Percentiles rank a stretch among this genome's conserved stretches.
These are phyloP conservation scores for Galeopterus variegatus DNA, from an alignment of 2,113 vertebrate genomes.

Conservation along the genomic window DNA sequence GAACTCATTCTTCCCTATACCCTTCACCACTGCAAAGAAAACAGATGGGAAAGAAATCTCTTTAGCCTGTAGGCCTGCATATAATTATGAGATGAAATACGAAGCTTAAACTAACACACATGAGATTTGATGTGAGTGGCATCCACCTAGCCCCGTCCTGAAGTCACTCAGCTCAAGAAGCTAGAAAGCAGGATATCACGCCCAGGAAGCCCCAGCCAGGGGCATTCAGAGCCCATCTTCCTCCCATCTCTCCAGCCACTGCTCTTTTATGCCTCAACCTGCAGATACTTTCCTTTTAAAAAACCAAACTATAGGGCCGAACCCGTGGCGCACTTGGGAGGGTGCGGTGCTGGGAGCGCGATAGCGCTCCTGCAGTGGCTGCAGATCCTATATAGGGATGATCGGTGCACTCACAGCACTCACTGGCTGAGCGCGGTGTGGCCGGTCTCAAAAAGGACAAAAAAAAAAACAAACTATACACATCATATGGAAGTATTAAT, in stretches of 20 bases:
- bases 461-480: background rate
- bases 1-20: conserved; percentile 10
- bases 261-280: background rate
- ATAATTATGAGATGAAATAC: background rate
- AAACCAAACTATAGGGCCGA: background rate
- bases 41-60: background rate
- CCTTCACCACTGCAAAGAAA: conserved; percentile 35
- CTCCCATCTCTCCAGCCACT: background rate
- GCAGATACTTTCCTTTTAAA: background rate
- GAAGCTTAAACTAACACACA: background rate
- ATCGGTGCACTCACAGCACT: too few species aligned
- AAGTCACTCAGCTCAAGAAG: background rate
- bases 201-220: background rate
- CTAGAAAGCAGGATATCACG: conserved; percentile 15
- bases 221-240: background rate
- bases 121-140: background rate
- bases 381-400: too few species aligned
- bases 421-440: too few species aligned
- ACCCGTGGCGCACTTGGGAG: too few species aligned
- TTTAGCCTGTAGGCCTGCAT: background rate
- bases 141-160: background rate
- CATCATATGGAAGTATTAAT: background rate
- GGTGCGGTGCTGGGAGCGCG: too few species aligned
- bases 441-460: too few species aligned
- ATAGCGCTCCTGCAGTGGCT: too few species aligned